Evolutionary conservation across 2,888 invertebrate species (phyloP), one percentile per base, ranked within the genome.

Genomic region (Drosophila rellima): DNA sequence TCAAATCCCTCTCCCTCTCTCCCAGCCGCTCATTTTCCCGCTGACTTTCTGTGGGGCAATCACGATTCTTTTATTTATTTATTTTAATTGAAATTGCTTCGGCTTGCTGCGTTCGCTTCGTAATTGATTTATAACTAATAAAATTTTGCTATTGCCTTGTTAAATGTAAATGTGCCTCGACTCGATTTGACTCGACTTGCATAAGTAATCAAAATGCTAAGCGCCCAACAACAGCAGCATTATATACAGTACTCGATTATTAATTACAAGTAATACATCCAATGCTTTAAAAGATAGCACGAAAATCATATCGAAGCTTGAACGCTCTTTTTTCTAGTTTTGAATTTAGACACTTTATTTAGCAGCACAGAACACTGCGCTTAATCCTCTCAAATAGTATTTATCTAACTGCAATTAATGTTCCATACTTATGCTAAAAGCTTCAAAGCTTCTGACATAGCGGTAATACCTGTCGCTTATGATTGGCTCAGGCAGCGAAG

Each of bases 81-180:
- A 70, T 84, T 77, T 71, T 72, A 84, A 84, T 84, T 83, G 84
- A 83, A 81, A 81, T 87, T 73, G 73, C 78, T 75, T 47, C 57
- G 73, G 52, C 50, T 62, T 61, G 74, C 39, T 78, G 71, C 63
- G 63, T 61, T 76, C 61, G 65, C 59, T 70, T 54, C 62, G 70
- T 70, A 80, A 90, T 86, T 90, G 90, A 90, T 87, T 88, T 90
- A 90, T 88, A 80, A 80, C 77, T 85, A 82, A 83, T 80, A 82
- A 72, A 86, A 78, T 42, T 50, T 79, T 74, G 64, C 70, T 61
- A 69, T 77, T 73, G 73, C 76, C 78, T 76, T 69, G 76, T 76
- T 65, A 72, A 78, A 82, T 85, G 86, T 80, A 80, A 85, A 85
- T 85, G 71, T 47, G 70, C 45, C 61, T 45, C 70, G 62, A 61